Base-by-base conservation (phyloP, 2,113 vertebrate genomes). In the Pelusios castaneus region DNA sequence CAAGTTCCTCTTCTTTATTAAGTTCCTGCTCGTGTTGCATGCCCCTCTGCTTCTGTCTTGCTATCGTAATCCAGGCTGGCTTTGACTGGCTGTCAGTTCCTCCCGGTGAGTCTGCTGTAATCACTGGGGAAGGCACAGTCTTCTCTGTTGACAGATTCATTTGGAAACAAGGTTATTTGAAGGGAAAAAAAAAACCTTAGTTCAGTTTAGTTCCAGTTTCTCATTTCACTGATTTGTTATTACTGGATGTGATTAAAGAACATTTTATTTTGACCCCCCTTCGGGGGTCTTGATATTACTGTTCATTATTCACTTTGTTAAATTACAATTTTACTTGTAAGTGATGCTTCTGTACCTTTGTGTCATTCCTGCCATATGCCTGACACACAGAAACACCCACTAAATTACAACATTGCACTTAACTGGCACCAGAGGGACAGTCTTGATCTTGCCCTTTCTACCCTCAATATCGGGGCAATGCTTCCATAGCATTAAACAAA, bases 21-120 rank as follows among this genome's bases (percentile, higher is more conserved):
- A 96, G 93, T 10, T 98, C 98, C 87, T 98, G 98, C 54, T 98
- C 98, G 75, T 99, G 99, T 10, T 98, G 98, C 51, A 97, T n/a
- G 29, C 98, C 98, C 90, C 95, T 98, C 58, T 98, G 99, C 93
- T 99, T 99, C 89, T 99, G 99, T 91, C 98, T 98, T 0, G 98
- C 98, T 78, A 99, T 93, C 75, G 98, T 98, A 97, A 99, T 98
- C 99, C 99, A 99, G 87, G 98, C 98, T 12, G 98, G 98, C 56
- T 98, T 95, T 2, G 97, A 49, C 8, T 96, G 93, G 86, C 85
- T 88, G 4, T 97, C 87, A 0, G 91, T 55, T 82, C 95, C 84
- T 86, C 93, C 96, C 92, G 83, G 84, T 2, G 86, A 52, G 45
- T 96, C 97, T 75, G 89, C 45, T 3, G 92, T 63, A 93, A 49